These are phyloP conservation scores for Willisornis vidua DNA, from an alignment of 2,113 vertebrate species.

Conservation along the genomic window DNA sequence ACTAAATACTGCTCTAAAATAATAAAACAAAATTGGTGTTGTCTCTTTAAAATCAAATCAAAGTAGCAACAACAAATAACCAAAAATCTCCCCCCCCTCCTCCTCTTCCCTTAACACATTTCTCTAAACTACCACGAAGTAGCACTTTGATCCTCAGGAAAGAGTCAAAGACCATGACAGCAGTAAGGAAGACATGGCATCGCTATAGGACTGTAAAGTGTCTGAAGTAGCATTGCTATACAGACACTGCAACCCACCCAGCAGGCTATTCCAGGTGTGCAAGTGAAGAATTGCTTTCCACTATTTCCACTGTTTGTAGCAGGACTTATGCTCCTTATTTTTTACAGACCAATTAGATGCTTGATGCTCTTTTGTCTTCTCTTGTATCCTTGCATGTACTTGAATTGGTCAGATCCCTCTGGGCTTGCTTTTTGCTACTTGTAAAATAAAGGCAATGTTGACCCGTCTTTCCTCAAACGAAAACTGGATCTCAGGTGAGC, in stretches of 20 bases:
- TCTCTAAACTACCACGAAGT: not conserved
- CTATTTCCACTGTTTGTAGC: not conserved
- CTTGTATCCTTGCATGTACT: not conserved
- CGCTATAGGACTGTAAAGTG: not conserved
- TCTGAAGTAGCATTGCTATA: not conserved
- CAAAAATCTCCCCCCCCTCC: fast-evolving
- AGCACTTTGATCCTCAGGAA: not conserved
- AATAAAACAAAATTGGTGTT: not conserved
- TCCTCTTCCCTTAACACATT: not conserved
- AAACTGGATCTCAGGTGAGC: not conserved
- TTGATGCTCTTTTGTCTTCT: not conserved
- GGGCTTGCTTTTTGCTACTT: not conserved
- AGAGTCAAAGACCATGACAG: not conserved
- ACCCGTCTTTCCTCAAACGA: not conserved
- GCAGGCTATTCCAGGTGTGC: not conserved
- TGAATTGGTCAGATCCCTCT: not conserved
- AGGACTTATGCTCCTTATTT: not conserved
- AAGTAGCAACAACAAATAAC: not conserved
- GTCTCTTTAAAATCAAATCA: not conserved
- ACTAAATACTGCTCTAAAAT: not conserved
- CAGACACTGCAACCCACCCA: not conserved
- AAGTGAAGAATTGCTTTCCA: not conserved
- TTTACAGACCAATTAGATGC: not conserved
- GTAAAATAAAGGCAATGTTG: not conserved
- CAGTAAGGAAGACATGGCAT: not conserved